Evolutionary conservation across 2,888 invertebrate genomes (phyloP).

Genomic region (Athalia cordata): DNA sequence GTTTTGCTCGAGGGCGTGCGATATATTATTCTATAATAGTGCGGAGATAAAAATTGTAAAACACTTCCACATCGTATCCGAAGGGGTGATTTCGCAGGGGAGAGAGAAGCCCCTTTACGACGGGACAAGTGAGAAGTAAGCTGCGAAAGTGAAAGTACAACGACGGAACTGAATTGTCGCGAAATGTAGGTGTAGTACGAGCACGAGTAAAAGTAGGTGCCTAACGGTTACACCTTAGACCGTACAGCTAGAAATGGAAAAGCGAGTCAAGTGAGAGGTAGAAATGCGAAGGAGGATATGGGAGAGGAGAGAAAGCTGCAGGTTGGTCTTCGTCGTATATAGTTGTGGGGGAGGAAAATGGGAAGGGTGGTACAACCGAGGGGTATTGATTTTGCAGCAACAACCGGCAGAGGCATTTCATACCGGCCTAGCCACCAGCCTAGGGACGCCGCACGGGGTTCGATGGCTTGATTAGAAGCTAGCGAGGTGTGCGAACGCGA

Average conservation of each 20-base stretch:
- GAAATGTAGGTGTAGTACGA: too few species aligned
- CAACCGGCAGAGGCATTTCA: conserved; percentile 65
- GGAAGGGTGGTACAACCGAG: conserved; percentile 50
- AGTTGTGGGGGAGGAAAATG: conserved; percentile 45
- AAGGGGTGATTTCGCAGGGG: too few species aligned
- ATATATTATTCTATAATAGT: too few species aligned
- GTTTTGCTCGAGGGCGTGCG: too few species aligned
- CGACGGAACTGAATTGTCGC: not conserved
- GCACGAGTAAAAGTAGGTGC: not conserved
- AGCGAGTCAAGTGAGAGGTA: conserved; percentile 41
- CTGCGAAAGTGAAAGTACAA: too few species aligned
- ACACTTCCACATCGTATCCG: too few species aligned
- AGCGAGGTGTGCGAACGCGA: conserved; percentile 41
- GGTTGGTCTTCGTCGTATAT: not conserved
- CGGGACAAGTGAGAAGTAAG: too few species aligned
- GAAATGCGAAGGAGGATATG: conserved; percentile 46
- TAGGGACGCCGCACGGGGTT: conserved; percentile 36
- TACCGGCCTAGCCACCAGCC: conserved; percentile 52
- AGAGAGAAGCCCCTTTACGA: too few species aligned
- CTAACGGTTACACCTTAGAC: conserved; percentile 34
- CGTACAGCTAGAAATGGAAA: conserved; percentile 29
- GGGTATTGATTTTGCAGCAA: conserved; percentile 69
- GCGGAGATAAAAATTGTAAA: too few species aligned
- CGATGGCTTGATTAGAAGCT: conserved; percentile 44
- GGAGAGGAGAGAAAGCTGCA: conserved; percentile 43